Conservation (phyloP, 2,888 invertebrate genomes). For the Sinotaia quadrata region DNA sequence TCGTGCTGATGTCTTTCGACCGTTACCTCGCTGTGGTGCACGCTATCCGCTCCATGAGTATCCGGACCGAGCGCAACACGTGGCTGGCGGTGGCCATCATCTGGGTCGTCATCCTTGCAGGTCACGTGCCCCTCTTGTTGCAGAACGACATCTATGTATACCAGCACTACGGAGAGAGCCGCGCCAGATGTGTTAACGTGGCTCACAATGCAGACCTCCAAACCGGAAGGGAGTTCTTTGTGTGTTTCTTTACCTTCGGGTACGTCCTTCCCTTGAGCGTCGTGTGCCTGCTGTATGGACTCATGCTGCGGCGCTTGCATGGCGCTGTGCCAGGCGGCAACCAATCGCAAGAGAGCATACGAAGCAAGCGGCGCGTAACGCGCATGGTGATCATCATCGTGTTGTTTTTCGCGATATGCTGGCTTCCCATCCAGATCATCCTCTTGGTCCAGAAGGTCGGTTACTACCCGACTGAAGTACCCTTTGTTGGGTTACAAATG, state of each 20-base stretch:
- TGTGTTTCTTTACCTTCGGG: conserved; percentile 83
- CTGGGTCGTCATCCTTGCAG: conserved; percentile 82
- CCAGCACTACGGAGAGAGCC: conserved; percentile 68
- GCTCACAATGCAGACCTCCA: conserved; percentile 8
- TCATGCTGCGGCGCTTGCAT: conserved; percentile 90
- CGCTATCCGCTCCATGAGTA: conserved; percentile 84
- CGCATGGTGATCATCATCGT: conserved; percentile 93
- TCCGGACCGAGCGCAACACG: conserved; percentile 88
- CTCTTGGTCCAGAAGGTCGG: conserved; percentile 82
- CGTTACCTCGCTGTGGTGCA: conserved; percentile 28
- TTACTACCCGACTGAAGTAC: conserved; percentile 76
- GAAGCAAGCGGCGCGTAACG: conserved; percentile 90
- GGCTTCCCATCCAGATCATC: conserved; percentile 87
- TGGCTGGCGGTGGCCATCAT: conserved; percentile 83
- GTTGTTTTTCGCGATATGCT: conserved; percentile 83
- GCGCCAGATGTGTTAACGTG: conserved; percentile 61
- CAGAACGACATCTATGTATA: conserved; percentile 55
- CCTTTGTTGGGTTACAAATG: conserved; percentile 75
- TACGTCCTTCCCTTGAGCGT: conserved; percentile 90
- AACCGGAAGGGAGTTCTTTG: conserved; percentile 50
- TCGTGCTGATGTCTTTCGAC: conserved; percentile 26
- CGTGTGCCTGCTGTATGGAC: conserved; percentile 89
- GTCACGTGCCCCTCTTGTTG: conserved; percentile 66
- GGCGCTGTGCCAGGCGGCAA: conserved; percentile 80
- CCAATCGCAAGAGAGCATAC: conserved; percentile 83